Base-by-base conservation (phyloP, 2,113 vertebrate species). In the Pipa parva region DNA sequence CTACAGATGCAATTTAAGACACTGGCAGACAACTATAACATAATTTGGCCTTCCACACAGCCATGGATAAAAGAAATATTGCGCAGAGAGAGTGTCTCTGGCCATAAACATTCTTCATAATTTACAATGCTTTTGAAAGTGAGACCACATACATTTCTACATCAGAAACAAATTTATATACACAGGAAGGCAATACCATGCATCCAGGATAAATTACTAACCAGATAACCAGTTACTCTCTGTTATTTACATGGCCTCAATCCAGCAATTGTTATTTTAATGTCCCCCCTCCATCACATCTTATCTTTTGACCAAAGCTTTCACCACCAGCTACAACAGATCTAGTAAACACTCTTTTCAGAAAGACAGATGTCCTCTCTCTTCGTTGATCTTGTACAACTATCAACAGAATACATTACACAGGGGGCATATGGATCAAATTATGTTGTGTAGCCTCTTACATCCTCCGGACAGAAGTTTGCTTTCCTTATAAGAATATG, bases 71-170 rank as follows among this genome's bases (percentile, higher is more conserved):
- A n/a, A n/a, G 39, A 42, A 12, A 42, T 75, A 74, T 77, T 80
- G 74, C 74, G 75, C 73, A 72, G 65, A 68, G 49, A 52, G 56
- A 55, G 76, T 73, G 76, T 75, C 29, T 64, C 39, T 42, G 6
- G 13, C 39, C 39, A 42, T 42, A 42, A 42, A 42, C 15, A 42
- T 42, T 42, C 39, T 42, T 42, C 39, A 42, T 42, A 42, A 42
- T 42, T 42, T 42, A 42, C 39, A 18, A 17, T 42, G 15, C 39
- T n/a, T n/a, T 42, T 42, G 79, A 84, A 71, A 76, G 81, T 79
- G 86, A 85, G 74, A 83, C 83, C 79, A 80, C 86, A 89, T 84
- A 83, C 85, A 80, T 63, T 86, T 78, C 75, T 83, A 89, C 84
- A 89, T 87, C 33, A 2, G 33, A 36, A 36, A 36, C 13, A n/a